Evolutionary conservation across 2,797 vertebrate genomes (phyloP).

Genomic region (Anableps anableps): DNA sequence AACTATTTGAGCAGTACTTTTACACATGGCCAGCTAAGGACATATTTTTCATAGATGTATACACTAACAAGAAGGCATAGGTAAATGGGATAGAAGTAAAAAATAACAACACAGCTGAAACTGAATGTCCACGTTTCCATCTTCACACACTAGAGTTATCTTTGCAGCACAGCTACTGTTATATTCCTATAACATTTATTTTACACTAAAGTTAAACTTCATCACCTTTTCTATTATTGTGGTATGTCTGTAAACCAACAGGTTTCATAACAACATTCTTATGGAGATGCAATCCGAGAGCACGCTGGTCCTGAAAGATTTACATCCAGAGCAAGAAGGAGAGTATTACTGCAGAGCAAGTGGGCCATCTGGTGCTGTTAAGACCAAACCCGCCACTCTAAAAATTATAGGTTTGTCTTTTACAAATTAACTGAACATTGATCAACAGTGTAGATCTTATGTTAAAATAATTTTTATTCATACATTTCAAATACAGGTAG

Average conservation of each 20-base stretch:
- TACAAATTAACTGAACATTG: not conserved
- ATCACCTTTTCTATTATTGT: not conserved
- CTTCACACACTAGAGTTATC: not conserved
- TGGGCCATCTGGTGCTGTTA: slow-evolving; percentile 86
- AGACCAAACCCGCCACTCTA: slow-evolving; percentile 88
- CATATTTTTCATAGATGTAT: not conserved
- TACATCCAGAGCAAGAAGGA: slow-evolving; percentile 85
- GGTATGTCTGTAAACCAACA: slow-evolving; percentile 57
- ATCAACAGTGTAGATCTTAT: not conserved
- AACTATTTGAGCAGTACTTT: not conserved
- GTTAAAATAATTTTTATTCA: slow-evolving; percentile 23
- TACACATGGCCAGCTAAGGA: not conserved
- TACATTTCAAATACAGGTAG: slow-evolving; percentile 75
- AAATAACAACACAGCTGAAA: not conserved
- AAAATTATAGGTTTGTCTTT: slow-evolving; percentile 86
- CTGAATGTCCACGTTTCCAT: not conserved
- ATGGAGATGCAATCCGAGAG: slow-evolving; percentile 86
- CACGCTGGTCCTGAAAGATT: slow-evolving; percentile 87
- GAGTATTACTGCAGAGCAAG: slow-evolving; percentile 94
- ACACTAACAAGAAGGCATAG: not conserved
- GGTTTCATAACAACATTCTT: slow-evolving; percentile 93
- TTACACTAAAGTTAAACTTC: not conserved
- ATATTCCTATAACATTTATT: not conserved
- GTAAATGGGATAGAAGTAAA: not conserved
- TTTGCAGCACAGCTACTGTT: not conserved